Percentiles rank a stretch among this genome's conserved stretches.
Evolutionary conservation across 2,113 vertebrate species (phyloP).

Genomic region (Colius striatus): DNA sequence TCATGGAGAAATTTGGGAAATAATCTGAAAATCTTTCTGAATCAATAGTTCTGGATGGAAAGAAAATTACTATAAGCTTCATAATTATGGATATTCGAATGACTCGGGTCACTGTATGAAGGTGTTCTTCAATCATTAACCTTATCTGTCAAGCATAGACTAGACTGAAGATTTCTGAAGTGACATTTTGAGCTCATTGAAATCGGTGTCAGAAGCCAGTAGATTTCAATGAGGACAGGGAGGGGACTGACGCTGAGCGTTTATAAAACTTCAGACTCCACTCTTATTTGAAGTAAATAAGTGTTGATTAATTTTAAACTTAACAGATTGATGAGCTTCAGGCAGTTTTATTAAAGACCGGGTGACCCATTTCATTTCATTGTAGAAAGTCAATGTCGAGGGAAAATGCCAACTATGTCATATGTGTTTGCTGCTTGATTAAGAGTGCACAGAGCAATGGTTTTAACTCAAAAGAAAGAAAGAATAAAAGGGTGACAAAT

Average conservation of each 20-base stretch:
- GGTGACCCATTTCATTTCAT: neutral
- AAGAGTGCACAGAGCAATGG: neutral
- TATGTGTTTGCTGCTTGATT: neutral
- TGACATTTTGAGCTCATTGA: neutral
- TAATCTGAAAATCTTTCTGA: neutral
- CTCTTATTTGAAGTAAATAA: constrained; percentile 26
- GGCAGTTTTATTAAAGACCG: neutral
- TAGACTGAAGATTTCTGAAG: neutral
- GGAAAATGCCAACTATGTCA: neutral
- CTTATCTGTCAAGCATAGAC: neutral
- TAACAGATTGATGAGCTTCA: neutral
- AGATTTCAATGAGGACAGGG: neutral
- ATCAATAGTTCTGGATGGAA: neutral
- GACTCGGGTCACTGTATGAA: neutral
- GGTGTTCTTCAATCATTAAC: neutral
- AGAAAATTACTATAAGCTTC: neutral
- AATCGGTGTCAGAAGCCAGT: neutral
- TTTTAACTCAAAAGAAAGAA: neutral
- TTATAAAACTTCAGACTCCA: neutral
- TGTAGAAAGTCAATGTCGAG: neutral
- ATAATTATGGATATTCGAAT: neutral
- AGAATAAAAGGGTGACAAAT: neutral
- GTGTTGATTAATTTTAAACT: constrained; percentile 14
- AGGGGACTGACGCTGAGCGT: neutral
- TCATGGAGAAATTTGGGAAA: neutral